Evolutionary conservation across 1,140 invertebrate species (phyloP).

Genomic region (Ceratina australensis): DNA sequence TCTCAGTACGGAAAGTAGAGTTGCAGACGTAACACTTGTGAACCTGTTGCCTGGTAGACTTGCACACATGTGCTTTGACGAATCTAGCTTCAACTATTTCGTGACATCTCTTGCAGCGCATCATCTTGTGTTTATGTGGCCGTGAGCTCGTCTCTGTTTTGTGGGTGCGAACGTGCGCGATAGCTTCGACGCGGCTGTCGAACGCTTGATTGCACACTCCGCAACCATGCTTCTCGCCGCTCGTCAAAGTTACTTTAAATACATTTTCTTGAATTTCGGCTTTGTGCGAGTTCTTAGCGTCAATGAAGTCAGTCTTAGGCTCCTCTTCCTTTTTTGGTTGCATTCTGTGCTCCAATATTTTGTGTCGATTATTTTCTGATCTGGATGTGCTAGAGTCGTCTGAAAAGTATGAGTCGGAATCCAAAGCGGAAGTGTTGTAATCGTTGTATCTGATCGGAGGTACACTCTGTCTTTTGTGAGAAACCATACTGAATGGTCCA

Average conservation of each 20-base stretch:
- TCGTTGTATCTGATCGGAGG: constrained; percentile 62
- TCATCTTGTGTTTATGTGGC: constrained; percentile 62
- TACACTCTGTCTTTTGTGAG: constrained; percentile 59
- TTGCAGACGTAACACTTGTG: constrained; percentile 69
- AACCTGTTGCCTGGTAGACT: constrained; percentile 38
- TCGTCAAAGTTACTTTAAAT: background rate
- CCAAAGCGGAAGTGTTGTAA: constrained; percentile 58
- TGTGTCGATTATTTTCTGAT: background rate
- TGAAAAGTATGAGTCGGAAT: constrained; percentile 42
- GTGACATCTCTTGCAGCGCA: constrained; percentile 76
- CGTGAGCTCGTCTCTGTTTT: constrained; percentile 35
- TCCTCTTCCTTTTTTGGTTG: background rate
- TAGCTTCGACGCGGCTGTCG: constrained; percentile 61
- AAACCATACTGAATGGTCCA: constrained; percentile 40
- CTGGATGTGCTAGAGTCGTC: background rate
- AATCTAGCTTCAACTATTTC: constrained; percentile 72
- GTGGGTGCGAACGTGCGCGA: constrained; percentile 68
- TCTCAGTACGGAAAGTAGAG: constrained; percentile 62
- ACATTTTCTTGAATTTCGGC: constrained; percentile 8
- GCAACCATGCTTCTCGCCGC: constrained; percentile 66
- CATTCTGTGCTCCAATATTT: background rate
- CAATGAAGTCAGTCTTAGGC: background rate
- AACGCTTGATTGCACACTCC: constrained; percentile 69
- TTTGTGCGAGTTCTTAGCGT: background rate
- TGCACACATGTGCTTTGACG: constrained; percentile 72